Conservation (phyloP, 2,888 invertebrate genomes). For the Clanis bilineata region DNA sequence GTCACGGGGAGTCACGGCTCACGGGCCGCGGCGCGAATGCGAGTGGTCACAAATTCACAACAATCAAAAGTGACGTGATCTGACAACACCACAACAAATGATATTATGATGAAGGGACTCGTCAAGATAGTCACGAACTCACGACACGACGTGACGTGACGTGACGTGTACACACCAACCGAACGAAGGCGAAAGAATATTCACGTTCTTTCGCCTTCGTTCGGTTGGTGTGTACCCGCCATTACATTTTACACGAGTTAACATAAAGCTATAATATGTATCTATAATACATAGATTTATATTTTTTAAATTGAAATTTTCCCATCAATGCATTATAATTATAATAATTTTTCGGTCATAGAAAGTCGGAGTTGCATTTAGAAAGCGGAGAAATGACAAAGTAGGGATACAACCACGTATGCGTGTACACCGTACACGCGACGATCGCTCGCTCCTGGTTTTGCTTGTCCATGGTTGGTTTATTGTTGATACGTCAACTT, state of each 20-base stretch:
- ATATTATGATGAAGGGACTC: no score
- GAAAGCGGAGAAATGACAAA: neutral
- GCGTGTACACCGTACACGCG: neutral
- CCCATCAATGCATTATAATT: neutral
- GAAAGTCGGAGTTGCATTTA: neutral
- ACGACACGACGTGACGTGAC: neutral
- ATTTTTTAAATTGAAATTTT: neutral
- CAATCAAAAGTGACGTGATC: no score
- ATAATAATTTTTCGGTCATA: no score
- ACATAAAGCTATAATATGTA: slow-evolving; percentile 1
- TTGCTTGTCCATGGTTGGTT: neutral
- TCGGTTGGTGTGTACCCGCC: no score
- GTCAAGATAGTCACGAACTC: no score
- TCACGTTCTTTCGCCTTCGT: no score
- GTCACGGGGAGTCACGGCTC: no score
- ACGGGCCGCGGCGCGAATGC: no score
- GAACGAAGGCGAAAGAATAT: no score
- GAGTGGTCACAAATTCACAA: no score
- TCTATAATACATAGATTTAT: neutral
- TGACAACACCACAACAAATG: no score
- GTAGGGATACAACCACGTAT: neutral
- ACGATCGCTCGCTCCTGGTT: neutral
- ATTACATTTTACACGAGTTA: neutral
- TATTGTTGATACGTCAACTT: no score
- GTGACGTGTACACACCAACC: neutral